Base-by-base conservation (phyloP, 2,888 invertebrate species). In the Colletes collaris region DNA sequence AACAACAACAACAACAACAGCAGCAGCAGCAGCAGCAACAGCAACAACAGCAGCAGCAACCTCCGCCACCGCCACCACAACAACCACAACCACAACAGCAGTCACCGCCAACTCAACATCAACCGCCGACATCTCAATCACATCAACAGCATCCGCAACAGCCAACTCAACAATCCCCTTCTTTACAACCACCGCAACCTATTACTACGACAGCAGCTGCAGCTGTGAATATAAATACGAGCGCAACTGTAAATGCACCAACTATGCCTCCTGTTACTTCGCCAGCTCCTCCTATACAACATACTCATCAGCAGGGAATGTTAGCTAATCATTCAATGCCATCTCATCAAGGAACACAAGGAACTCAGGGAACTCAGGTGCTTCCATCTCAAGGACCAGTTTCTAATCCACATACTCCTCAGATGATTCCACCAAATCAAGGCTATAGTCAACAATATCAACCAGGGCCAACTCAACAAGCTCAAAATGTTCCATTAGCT, bases 401-500 rank as follows among this genome's bases (percentile, higher is more conserved):
- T 19, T 85, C 89, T 3, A 90, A 88, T 84, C 90, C 91, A 4
- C 91, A 90, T 67, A 84, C 89, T 4, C 88, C 89, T 7, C 88
- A 91, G 4, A 92, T 92, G 89, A 90, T 92, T 60, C 89, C 92
- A 3, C 88, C 90, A 2, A 91, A 92, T 8, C 94, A 93, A 78
- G 93, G 93, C 27, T 93, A 93, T 50, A 86, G 90, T 3, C 92
- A 92, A 16, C 93, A 93, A 67, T 94, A 94, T 82, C 92, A 92
- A 62, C 89, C 93, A 0, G 89, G 91, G 13, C 92, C 92, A 2
- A 91, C 91, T 65, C 93, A 93, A 11, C 92, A 90, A 56, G 86
- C 93, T 10, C 94, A 94, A 82, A 94, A 94, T 53, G 94, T 94
- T 19, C 94, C 94, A 0, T 88, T 94, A 58, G 94, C 94, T 13